phyloP scores from a whole-genome alignment of 2,113 vertebrate species.

The Nycticebus coucang region DNA sequence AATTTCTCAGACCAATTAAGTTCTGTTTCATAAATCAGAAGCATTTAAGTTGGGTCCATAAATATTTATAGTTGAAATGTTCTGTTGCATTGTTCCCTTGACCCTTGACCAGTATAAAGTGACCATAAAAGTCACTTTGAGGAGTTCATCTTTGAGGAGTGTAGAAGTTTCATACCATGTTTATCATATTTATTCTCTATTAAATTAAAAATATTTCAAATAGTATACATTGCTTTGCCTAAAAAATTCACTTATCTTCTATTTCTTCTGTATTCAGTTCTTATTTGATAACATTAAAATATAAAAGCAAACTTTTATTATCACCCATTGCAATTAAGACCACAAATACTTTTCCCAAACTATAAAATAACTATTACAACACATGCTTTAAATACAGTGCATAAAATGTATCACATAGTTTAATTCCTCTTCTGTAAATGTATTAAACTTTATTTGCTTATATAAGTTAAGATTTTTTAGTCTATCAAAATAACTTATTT shows the following conservation, averaged over 20 bases:
- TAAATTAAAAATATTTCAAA: neutral
- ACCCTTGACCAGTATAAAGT: no score
- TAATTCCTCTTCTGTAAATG: neutral
- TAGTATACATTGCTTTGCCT: neutral
- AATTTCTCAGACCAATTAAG: no score
- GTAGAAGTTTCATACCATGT: neutral
- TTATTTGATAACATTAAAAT: neutral
- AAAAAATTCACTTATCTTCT: neutral
- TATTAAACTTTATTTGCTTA: neutral
- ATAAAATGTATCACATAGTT: neutral
- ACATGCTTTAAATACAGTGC: neutral
- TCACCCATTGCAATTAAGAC: neutral
- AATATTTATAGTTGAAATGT: no score
- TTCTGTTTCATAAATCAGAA: no score
- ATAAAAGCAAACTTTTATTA: neutral
- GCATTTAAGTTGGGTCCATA: no score
- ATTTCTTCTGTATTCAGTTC: neutral
- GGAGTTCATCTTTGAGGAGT: neutral
- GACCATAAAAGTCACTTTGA: neutral
- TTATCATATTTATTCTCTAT: neutral
- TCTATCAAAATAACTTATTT: neutral
- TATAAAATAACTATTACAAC: neutral
- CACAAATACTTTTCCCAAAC: neutral
- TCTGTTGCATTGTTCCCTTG: no score
- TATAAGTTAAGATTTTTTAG: neutral